phyloP scores from a whole-genome alignment of 2,797 vertebrate genomes.

The Nannoperca obscura region DNA sequence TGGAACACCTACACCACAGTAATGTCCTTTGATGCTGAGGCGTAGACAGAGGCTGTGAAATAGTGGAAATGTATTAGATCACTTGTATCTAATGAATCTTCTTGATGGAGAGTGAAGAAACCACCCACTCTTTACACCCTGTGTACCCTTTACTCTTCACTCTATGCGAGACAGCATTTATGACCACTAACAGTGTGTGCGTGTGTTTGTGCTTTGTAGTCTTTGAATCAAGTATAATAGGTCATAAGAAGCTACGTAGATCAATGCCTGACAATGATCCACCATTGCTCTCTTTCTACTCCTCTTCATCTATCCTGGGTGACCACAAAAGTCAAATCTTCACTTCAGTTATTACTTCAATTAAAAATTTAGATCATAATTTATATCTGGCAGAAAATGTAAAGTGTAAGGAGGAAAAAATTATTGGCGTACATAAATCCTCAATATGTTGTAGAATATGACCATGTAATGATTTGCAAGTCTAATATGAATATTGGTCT shows the following conservation, averaged over 20 bases:
- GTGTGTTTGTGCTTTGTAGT: background rate
- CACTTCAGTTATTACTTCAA: too few species aligned
- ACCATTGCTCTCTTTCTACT: background rate
- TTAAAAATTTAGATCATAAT: background rate
- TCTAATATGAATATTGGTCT: background rate
- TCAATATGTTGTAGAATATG: background rate
- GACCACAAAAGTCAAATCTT: background rate
- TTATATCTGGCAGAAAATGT: background rate
- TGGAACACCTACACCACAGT: constrained; percentile 26
- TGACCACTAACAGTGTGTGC: constrained; percentile 5
- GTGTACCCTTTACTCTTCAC: background rate
- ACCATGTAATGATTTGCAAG: background rate
- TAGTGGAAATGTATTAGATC: constrained; percentile 37
- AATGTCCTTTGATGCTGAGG: constrained; percentile 50
- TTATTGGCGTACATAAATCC: background rate
- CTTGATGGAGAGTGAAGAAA: constrained; percentile 31
- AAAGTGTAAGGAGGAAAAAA: background rate
- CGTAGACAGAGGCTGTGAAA: constrained; percentile 24
- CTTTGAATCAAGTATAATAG: constrained; percentile 15
- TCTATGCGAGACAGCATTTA: constrained; percentile 17
- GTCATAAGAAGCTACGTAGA: constrained; percentile 1
- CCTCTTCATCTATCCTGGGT: background rate
- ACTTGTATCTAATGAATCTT: constrained; percentile 57
- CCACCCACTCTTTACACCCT: constrained; percentile 52
- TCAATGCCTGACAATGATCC: constrained; percentile 9